Evolutionary conservation across 64 coral and sea anemone species (phyloP).

Genomic region (Pachyseris speciosa): DNA sequence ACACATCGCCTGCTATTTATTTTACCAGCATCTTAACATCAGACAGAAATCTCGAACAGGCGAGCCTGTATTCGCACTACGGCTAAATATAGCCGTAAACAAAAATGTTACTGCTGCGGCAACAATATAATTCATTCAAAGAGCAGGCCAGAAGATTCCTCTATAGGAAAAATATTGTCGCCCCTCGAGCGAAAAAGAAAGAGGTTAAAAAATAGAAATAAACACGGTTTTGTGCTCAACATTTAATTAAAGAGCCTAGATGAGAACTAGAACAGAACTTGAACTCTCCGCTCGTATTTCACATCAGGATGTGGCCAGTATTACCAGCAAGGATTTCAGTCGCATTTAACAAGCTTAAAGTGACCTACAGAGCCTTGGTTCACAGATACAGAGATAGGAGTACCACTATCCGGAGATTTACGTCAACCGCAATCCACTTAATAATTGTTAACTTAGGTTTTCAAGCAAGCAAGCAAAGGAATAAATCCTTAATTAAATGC

Average conservation of each 20-base stretch:
- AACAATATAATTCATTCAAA: slow-evolving; percentile 15
- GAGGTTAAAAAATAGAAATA: neutral
- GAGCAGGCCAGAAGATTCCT: neutral
- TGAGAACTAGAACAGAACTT: neutral
- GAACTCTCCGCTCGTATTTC: neutral
- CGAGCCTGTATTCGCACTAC: neutral
- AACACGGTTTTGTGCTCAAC: no score
- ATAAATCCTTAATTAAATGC: neutral
- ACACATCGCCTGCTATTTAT: neutral
- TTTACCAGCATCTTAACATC: neutral
- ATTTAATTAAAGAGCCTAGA: neutral
- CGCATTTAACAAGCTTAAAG: slow-evolving; percentile 23
- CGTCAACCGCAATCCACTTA: neutral
- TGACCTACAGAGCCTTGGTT: neutral
- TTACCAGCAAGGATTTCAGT: neutral
- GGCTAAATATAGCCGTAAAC: slow-evolving; percentile 5
- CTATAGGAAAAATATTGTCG: slow-evolving; percentile 9
- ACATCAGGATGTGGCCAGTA: neutral
- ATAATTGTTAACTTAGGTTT: neutral
- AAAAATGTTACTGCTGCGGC: neutral
- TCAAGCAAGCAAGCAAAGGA: neutral
- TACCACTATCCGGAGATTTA: neutral
- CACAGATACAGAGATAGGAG: neutral
- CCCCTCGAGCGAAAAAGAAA: neutral
- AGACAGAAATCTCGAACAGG: slow-evolving; percentile 24